phyloP scores from a whole-genome alignment of 2,113 vertebrate genomes.

The Paramormyrops kingsleyae region DNA sequence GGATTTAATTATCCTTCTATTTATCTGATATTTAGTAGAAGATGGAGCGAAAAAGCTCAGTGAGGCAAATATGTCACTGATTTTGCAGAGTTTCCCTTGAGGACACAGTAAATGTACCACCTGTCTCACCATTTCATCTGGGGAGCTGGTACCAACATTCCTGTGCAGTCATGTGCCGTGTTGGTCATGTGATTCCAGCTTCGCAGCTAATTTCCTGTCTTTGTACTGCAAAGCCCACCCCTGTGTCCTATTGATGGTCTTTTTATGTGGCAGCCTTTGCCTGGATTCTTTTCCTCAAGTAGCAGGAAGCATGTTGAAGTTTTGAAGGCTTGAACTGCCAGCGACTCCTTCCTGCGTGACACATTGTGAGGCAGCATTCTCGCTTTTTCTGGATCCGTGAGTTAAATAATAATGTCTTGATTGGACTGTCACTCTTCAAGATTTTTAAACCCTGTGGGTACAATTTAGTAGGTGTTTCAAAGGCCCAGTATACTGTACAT shows the following conservation, averaged over 20 bases:
- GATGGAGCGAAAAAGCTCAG: neutral
- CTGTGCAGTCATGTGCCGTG: neutral
- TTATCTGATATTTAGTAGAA: constrained; percentile 2
- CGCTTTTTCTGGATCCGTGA: neutral
- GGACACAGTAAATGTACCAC: neutral
- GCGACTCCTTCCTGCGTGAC: neutral
- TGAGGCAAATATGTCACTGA: neutral
- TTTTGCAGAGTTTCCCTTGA: neutral
- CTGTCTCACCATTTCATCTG: neutral
- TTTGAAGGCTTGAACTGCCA: neutral
- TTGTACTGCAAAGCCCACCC: neutral
- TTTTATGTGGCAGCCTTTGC: neutral
- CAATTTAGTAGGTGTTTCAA: neutral
- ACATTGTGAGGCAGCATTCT: neutral
- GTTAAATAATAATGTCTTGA: neutral
- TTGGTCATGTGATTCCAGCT: neutral
- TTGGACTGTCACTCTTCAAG: neutral
- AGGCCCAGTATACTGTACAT: neutral
- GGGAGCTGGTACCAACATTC: neutral
- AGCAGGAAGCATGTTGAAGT: neutral
- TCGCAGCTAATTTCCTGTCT: neutral
- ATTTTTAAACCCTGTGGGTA: neutral
- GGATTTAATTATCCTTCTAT: neutral
- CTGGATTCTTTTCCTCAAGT: neutral
- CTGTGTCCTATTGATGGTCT: neutral